A percentile compares a stretch with the other conserved stretches of the same genome.
phyloP scores from a whole-genome alignment of 2,797 vertebrate species.

The Lutjanus campechanus region DNA sequence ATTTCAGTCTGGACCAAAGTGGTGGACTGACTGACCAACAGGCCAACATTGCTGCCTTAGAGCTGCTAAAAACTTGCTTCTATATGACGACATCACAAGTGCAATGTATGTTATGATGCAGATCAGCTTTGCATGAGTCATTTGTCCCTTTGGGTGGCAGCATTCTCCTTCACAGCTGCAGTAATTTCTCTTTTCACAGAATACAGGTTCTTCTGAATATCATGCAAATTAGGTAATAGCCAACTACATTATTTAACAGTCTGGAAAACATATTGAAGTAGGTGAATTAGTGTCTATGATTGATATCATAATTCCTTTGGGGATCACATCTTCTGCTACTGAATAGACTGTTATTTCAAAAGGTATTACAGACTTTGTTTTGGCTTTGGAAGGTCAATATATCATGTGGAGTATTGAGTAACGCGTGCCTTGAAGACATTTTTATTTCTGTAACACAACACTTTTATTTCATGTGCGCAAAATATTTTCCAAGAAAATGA shows the following conservation, averaged over 20 bases:
- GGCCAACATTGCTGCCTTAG: neutral
- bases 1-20: neutral
- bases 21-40: neutral
- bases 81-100: neutral
- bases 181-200: conserved; percentile 8
- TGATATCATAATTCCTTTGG: conserved; percentile 32
- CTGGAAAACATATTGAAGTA: conserved; percentile 41
- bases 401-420: conserved; percentile 59
- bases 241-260: conserved; percentile 28
- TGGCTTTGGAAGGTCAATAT: conserved; percentile 56
- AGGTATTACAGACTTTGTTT: conserved; percentile 57
- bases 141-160: conserved; percentile 37
- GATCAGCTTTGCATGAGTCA: conserved; percentile 25
- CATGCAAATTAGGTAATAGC: conserved; percentile 28
- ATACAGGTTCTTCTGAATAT: conserved; percentile 18
- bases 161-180: conserved; percentile 32
- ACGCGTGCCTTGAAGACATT: conserved; percentile 41
- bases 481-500: conserved; percentile 44
- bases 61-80: neutral
- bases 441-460: conserved; percentile 70
- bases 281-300: conserved; percentile 33
- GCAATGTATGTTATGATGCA: conserved; percentile 7
- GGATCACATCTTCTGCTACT: conserved; percentile 44
- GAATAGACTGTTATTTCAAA: conserved; percentile 51
- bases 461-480: conserved; percentile 55